Percentiles rank a stretch among this genome's conserved stretches.
These are phyloP conservation scores for Pelosia muscerda DNA, from an alignment of 2,888 invertebrate genomes.

Conservation along the genomic window DNA sequence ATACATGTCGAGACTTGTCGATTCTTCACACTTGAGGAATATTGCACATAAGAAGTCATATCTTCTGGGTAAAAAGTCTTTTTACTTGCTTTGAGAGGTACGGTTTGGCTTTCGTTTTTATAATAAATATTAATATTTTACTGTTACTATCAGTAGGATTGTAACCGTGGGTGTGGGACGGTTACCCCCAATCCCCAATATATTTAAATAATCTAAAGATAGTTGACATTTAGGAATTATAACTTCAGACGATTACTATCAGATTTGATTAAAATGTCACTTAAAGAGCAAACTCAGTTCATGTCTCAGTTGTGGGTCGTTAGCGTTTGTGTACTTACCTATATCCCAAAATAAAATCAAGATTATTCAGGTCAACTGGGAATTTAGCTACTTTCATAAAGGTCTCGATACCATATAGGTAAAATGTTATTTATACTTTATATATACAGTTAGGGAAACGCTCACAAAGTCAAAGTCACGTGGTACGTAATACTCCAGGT, in stretches of 20 bases:
- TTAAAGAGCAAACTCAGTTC: constrained; percentile 3
- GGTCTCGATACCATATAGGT: constrained; percentile 51
- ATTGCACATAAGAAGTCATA: too few species aligned
- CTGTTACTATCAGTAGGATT: too few species aligned
- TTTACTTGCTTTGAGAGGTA: too few species aligned
- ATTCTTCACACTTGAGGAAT: too few species aligned
- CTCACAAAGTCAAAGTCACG: too few species aligned
- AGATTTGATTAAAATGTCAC: neutral
- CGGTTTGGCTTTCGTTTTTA: too few species aligned
- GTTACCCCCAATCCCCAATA: too few species aligned
- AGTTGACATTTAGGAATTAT: neutral
- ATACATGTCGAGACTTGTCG: too few species aligned
- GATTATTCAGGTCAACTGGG: constrained; percentile 47
- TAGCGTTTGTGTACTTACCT: constrained; percentile 32
- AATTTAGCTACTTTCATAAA: constrained; percentile 51
- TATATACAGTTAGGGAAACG: neutral
- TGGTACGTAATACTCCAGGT: too few species aligned
- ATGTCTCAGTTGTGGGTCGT: constrained; percentile 33
- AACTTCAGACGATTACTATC: neutral
- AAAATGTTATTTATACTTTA: constrained; percentile 45
- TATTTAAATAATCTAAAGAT: constrained; percentile 6
- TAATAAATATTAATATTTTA: too few species aligned
- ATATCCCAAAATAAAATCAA: constrained; percentile 40
- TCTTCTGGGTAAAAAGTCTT: too few species aligned
- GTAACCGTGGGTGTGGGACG: too few species aligned